Evolutionary conservation across 2,888 invertebrate species (phyloP).

Genomic region (Bellardia bayeri): DNA sequence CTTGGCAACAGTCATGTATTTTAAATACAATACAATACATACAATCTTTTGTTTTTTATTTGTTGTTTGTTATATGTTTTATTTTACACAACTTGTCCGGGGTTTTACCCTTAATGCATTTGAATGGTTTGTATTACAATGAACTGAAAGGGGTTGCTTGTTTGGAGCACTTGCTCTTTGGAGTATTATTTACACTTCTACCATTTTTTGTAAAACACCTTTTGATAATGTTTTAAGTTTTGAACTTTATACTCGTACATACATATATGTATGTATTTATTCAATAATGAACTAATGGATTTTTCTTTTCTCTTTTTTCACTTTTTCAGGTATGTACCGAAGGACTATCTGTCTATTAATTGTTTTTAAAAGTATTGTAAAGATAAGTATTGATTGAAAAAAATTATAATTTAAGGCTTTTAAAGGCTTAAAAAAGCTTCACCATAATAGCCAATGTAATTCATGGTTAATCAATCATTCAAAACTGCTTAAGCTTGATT

Average conservation of each 20-base stretch:
- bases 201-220: background rate
- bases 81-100: constrained; percentile 26
- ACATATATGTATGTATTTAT: no score
- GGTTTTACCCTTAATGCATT: constrained; percentile 49
- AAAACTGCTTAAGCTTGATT: no score
- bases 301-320: constrained; percentile 36
- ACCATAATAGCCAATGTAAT: no score
- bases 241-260: constrained; percentile 38
- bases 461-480: no score
- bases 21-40: constrained; percentile 1
- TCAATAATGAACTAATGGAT: constrained; percentile 37
- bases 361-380: background rate
- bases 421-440: no score
- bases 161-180: constrained; percentile 20
- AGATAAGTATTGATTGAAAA: constrained; percentile 4
- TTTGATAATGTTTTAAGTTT: constrained; percentile 29
- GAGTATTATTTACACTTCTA: constrained; percentile 39
- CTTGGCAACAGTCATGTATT: constrained; percentile 37
- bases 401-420: no score
- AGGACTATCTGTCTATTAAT: background rate
- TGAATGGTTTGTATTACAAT: constrained; percentile 22
- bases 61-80: background rate
- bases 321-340: constrained; percentile 58
- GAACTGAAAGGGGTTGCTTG: constrained; percentile 18
- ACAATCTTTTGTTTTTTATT: background rate